Conservation (phyloP, 2,113 vertebrate genomes). For the Pteruthius melanotis region DNA sequence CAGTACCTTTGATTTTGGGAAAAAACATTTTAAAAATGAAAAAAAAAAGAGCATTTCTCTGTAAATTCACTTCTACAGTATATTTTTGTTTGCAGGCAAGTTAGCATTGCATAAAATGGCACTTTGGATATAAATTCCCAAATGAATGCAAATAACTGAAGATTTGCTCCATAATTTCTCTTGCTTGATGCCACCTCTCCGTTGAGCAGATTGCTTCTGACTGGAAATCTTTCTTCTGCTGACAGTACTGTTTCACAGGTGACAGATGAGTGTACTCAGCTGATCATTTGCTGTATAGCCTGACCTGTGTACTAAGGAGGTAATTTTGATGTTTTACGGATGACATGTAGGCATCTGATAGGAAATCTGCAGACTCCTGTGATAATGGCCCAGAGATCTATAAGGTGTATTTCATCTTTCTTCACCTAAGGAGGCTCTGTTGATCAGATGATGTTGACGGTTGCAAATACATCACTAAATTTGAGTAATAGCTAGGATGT, state of each 20-base stretch:
- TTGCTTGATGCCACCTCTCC: background rate
- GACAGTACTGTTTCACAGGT: background rate
- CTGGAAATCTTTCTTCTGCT: background rate
- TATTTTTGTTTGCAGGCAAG: background rate
- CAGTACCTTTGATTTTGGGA: background rate
- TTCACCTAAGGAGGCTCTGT: background rate
- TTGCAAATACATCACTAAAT: background rate
- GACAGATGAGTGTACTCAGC: background rate
- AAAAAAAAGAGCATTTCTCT: background rate
- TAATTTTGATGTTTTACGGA: background rate
- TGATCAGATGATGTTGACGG: background rate
- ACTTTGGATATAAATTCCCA: background rate
- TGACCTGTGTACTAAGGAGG: background rate
- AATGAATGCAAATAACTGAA: background rate
- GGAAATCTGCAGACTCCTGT: background rate
- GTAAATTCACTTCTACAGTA: background rate
- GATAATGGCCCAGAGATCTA: background rate
- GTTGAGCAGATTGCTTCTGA: background rate
- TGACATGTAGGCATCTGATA: background rate
- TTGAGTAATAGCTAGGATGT: background rate
- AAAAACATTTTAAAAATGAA: background rate
- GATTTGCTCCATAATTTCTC: background rate
- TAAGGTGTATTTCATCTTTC: background rate
- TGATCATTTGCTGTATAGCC: accelerated
- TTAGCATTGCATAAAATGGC: background rate